These are phyloP conservation scores for Periparus ater DNA, from an alignment of 2,797 vertebrate genomes.

Conservation along the genomic window DNA sequence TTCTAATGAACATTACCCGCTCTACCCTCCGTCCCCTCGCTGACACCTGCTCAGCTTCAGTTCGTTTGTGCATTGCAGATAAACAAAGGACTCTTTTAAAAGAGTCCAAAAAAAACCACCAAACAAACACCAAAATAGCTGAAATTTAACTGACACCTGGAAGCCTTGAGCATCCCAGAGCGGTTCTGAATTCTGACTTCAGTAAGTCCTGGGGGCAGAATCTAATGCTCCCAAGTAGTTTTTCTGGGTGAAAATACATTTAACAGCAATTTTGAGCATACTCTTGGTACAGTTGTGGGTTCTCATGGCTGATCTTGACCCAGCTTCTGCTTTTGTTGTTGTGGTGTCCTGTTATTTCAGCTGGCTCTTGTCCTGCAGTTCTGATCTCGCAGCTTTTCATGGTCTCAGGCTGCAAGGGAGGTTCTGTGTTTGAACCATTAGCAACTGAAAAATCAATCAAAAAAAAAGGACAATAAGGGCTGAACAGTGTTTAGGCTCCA, in stretches of 20 bases:
- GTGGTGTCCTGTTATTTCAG: not conserved
- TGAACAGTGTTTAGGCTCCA: not conserved
- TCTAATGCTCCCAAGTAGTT: not conserved
- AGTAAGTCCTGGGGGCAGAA: too few species aligned
- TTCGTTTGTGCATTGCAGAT: not conserved
- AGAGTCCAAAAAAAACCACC: not conserved
- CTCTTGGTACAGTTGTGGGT: not conserved
- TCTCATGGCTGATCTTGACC: not conserved
- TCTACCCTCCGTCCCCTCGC: rapidly evolving
- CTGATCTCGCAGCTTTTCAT: rapidly evolving
- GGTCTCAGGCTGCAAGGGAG: not conserved
- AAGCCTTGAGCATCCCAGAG: not conserved
- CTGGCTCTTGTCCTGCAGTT: not conserved
- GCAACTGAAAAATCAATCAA: not conserved
- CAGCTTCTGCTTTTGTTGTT: not conserved
- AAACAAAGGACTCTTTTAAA: not conserved
- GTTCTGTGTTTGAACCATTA: not conserved
- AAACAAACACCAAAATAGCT: not conserved
- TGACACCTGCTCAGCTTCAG: not conserved
- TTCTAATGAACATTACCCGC: not conserved
- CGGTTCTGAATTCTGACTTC: not conserved
- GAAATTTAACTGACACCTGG: not conserved
- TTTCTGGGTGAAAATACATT: not conserved
- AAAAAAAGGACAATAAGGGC: not conserved
- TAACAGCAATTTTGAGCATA: not conserved